These are phyloP conservation scores for Tympanuchus pallidicinctus DNA, from an alignment of 2,113 vertebrate species.

Conservation along the genomic window DNA sequence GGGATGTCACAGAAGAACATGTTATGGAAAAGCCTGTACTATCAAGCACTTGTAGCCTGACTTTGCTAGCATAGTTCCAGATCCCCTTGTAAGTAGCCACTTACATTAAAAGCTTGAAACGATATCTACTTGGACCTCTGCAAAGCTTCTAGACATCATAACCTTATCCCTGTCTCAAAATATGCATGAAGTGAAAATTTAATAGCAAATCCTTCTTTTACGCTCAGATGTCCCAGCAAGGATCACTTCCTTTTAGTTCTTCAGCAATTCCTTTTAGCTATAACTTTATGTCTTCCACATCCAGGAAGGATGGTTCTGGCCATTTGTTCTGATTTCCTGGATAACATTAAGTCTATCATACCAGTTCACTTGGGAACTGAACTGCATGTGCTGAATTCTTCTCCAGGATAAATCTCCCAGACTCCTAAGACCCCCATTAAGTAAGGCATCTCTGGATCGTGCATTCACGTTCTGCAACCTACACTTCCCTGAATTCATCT, in stretches of 20 bases:
- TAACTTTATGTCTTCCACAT: neutral
- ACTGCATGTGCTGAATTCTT: neutral
- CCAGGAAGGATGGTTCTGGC: neutral
- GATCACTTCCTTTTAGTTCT: neutral
- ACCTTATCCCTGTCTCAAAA: neutral
- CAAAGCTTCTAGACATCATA: neutral
- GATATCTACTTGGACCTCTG: neutral
- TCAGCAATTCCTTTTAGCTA: neutral
- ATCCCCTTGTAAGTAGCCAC: neutral
- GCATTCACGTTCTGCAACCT: neutral
- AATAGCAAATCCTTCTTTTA: neutral
- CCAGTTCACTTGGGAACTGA: neutral
- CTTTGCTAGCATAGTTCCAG: neutral
- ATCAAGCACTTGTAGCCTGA: neutral
- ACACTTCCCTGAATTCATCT: neutral
- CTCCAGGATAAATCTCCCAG: neutral
- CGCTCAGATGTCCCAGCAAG: conserved; percentile 14
- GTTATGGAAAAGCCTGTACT: neutral
- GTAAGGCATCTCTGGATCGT: neutral
- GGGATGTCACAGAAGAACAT: neutral
- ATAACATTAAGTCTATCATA: neutral
- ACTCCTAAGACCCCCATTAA: neutral
- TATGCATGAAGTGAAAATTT: neutral
- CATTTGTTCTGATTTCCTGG: neutral
- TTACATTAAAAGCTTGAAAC: neutral